Base-by-base conservation (phyloP, 2,113 vertebrate species). In the Daboia siamensis region DNA sequence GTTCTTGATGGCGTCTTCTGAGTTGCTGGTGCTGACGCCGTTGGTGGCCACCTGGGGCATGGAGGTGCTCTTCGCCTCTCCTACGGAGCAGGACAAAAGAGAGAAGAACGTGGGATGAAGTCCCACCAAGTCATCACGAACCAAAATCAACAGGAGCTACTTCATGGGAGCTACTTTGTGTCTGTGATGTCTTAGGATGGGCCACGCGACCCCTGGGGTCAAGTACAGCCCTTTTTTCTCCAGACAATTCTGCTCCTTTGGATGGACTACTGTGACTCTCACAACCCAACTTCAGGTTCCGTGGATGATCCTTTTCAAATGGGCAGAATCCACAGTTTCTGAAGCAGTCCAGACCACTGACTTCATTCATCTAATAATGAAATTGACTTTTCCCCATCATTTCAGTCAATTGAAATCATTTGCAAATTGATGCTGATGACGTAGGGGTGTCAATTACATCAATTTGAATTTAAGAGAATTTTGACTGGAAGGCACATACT, bases 1-100 rank as follows among this genome's bases (percentile, higher is more conserved):
- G 97, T 93, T 98, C 96, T 99, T 99, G 95, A 99, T 99, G 97
- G 99, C 99, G 0, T 99, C 99, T 85, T 99, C 99, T 0, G 99
- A 99, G 97, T 97, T 97, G 97, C 97, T 97, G 96, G 97, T 7
- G 0, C 96, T 21, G 0, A 94, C 86, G 56, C 88, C 88, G 0
- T 97, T 97, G 95, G 96, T 29, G 90, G 94, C 92, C 0, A 92
- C 95, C 96, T 96, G 87, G 0, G 97, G 95, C 0, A 96, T 97
- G 0, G 97, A 89, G 0, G 97, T 96, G 0, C 94, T 97, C 97
- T 98, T 99, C 93, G 97, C 96, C 61, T 99, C 99, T 23, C 98
- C 99, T 99, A n/a, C 0, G 0, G 52, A 88, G 29, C 5, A 56
- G 39, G 10, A n/a, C 89, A 92, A 89, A 1, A 44, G 87, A 87